Percentiles rank a stretch among this genome's conserved stretches.
Evolutionary conservation across 1,140 invertebrate species (phyloP).

Genomic region (Microplitis demolitor): DNA sequence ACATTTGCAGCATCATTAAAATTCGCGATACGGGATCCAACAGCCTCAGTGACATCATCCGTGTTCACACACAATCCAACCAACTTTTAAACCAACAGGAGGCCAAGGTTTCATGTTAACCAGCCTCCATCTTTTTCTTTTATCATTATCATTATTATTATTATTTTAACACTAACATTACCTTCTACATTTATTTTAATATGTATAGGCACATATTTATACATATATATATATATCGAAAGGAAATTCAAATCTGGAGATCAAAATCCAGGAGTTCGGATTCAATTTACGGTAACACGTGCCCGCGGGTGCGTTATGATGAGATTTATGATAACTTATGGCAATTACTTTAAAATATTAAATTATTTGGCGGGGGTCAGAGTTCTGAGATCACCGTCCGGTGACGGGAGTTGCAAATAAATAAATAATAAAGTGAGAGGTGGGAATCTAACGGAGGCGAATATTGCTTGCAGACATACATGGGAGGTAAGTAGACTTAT

Average conservation of each 20-base stretch:
- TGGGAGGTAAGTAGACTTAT: too few relatives aligned
- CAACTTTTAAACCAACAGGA: conserved; percentile 50
- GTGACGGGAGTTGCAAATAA: too few relatives aligned
- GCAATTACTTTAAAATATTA: conserved; percentile 53
- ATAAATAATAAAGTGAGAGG: too few relatives aligned
- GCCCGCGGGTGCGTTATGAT: conserved; percentile 47
- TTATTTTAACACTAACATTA: neutral
- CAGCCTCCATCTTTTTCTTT: conserved; percentile 30
- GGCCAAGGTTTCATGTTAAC: conserved; percentile 42
- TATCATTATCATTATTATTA: conserved; percentile 24
- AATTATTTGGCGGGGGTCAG: neutral
- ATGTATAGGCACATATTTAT: neutral
- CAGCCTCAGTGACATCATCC: conserved; percentile 59
- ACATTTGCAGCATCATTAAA: conserved; percentile 64
- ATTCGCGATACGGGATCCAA: conserved; percentile 63
- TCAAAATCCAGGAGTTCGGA: neutral
- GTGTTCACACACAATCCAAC: conserved; percentile 54
- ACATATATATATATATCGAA: neutral
- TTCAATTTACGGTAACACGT: conserved; percentile 40
- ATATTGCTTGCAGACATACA: too few relatives aligned
- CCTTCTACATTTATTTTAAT: neutral
- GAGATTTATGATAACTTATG: conserved; percentile 54
- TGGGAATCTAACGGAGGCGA: too few relatives aligned
- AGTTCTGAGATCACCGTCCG: too few relatives aligned
- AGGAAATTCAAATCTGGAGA: neutral